Evolutionary conservation across 2,888 invertebrate species (phyloP).

Genomic region (Volucella inanis): DNA sequence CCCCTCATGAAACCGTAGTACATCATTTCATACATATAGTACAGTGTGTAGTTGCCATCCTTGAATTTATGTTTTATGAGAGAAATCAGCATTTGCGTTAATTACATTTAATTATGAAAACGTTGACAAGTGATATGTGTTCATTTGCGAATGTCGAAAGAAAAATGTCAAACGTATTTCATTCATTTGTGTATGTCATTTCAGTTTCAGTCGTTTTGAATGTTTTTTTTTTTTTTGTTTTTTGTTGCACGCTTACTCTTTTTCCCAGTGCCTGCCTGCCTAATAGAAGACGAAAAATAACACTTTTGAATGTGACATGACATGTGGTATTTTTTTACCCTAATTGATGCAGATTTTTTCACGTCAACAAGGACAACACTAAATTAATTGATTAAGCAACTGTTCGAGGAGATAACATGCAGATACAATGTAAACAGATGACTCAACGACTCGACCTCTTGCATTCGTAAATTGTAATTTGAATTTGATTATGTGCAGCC

Average conservation of each 20-base stretch:
- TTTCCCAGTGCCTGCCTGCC: conserved; percentile 28
- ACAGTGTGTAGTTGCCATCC: neutral
- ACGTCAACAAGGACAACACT: conserved; percentile 64
- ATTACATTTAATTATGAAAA: conserved; percentile 74
- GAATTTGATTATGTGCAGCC: neutral
- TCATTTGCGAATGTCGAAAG: conserved; percentile 68
- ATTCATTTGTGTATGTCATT: conserved; percentile 48
- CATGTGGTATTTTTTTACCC: conserved; percentile 62
- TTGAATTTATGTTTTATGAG: conserved; percentile 60
- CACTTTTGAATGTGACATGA: conserved; percentile 63
- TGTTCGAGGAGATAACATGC: conserved; percentile 21
- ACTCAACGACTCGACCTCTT: neutral
- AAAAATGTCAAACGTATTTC: conserved; percentile 67
- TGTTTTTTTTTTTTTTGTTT: neutral
- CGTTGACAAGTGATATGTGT: conserved; percentile 73
- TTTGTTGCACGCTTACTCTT: neutral
- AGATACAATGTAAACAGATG: conserved; percentile 50
- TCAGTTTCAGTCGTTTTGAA: conserved; percentile 10
- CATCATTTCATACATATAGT: neutral
- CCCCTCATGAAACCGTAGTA: neutral
- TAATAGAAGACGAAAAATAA: conserved; percentile 55
- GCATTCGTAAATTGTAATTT: no score
- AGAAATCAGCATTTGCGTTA: conserved; percentile 72
- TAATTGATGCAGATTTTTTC: conserved; percentile 71
- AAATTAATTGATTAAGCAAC: conserved; percentile 73